Evolutionary conservation across 2,113 vertebrate species (phyloP), one percentile per base, ranked within the genome.

Genomic region (Pantherophis guttatus): DNA sequence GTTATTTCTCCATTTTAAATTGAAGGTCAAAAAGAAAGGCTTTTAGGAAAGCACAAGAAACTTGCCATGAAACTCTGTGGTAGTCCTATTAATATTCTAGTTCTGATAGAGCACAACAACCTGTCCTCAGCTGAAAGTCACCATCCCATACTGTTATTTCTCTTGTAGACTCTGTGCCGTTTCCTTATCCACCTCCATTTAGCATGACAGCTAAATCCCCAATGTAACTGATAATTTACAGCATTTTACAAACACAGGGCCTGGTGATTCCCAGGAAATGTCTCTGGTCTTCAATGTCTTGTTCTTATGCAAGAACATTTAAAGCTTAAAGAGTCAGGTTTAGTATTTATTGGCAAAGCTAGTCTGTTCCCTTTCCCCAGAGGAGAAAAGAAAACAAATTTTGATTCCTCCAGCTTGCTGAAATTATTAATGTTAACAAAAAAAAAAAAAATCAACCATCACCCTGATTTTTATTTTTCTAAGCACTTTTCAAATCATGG

Each of bases 1-100:
- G 44, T n/a, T 93, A 87, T 53, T 10, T 95, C 65, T 21, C 1
- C 48, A 92, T 95, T 91, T 94, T 65, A 92, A 94, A 23, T 10
- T 91, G 48, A n/a, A 91, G 55, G 24, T 33, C 26, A 81, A 93
- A 90, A 94, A 0, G 1, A 3, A 0, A 1, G 12, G 13, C 17
- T 29, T 39, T 12, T 1, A 0, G 5, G 23, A 21, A 90, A 15
- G 29, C 10, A 59, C 44, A 91, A 54, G 5, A 21, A 86, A 9
- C 26, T 5, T 24, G 11, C 50, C 91, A 59, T 17, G 23, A 88
- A 88, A 13, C 44, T 94, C 89, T 93, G 81, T 21, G 59, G 12
- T 0, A 86, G 23, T 19, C 94, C 1, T 87, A 90, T 87, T 92
- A 93, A 94, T 94, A 93, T 88, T 62, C 95, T 55, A 93, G 9